Evolutionary conservation across 2,113 vertebrate species (phyloP), one percentile per base, ranked within the genome.

Genomic region (Sebastes fasciatus): DNA sequence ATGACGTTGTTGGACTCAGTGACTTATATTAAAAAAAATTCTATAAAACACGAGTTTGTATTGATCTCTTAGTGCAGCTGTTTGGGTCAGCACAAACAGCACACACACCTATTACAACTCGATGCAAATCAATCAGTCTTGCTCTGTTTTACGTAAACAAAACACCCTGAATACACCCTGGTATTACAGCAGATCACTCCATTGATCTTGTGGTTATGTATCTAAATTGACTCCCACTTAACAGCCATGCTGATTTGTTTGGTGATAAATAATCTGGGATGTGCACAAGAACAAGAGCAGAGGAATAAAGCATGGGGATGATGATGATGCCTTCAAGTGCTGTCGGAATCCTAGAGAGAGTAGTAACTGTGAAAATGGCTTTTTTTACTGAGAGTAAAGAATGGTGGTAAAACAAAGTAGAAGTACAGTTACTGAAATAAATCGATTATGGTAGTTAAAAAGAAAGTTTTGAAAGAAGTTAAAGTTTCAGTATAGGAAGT

Each of bases 261-360:
- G 46, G 4, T 67, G 66, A 70, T 60, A 40, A 21, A 54, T n/a
- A 54, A 8, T 77, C 5, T 16, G 19, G 6, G 8, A 73, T 55
- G 10, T 13, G 13, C 60, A 70, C 23, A 58, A 70, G 61, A 79
- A 23, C 42, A 58, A 70, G 61, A 79, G n/a, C 42, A 60, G 42
- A 76, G 34, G 16, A 60, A 60, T 34, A 48, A 34, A 79, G 71
- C 51, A 5, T 64, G 23, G 26, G n/a, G 23, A n/a, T 19, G 2
- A 40, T 19, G 2, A 40, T 43, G 90, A 61, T 60, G 12, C 72
- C 1, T 88, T 86, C 61, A 84, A 0, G 17, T 49, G 14, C 73
- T 52, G 12, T 76, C 14, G 68, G 84, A 64, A 77, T 45, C 3
- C 1, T 12, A 2, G 34, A 1, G 1, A 42, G 3, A 1, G 9